These are phyloP conservation scores for Pammene fasciana DNA, from an alignment of 2,888 invertebrate genomes.

Conservation along the genomic window DNA sequence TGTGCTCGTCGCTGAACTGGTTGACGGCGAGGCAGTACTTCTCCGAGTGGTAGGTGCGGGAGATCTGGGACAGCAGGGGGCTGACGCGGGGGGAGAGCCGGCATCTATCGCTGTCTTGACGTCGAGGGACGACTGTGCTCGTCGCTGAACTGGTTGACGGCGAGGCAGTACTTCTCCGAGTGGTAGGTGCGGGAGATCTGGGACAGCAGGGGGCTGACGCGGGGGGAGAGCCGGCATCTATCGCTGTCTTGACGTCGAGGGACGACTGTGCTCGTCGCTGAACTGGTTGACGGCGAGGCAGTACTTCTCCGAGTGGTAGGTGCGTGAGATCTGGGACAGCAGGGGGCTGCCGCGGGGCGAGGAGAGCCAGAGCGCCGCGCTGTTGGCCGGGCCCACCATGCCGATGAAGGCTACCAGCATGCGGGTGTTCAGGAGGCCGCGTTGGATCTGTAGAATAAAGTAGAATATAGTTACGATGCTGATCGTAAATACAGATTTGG, in stretches of 20 bases:
- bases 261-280: conserved; percentile 57
- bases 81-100: no score
- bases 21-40: conserved; percentile 78
- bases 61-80: conserved; percentile 58
- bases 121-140: conserved; percentile 46
- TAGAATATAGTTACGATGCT: no score
- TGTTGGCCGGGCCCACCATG: conserved; percentile 76
- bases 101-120: background rate
- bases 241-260: conserved; percentile 2
- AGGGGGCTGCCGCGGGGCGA: conserved; percentile 77
- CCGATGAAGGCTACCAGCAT: conserved; percentile 78
- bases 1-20: conserved; percentile 69
- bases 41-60: conserved; percentile 77
- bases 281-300: conserved; percentile 79
- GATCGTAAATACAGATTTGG: no score
- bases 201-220: conserved; percentile 73
- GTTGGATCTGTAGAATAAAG: conserved; percentile 70
- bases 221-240: conserved; percentile 60
- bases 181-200: conserved; percentile 79
- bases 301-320: conserved; percentile 78
- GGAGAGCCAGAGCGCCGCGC: conserved; percentile 73
- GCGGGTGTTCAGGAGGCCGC: conserved; percentile 72
- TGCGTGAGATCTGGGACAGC: conserved; percentile 75
- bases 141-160: conserved; percentile 77
- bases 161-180: conserved; percentile 77